A percentile compares a stretch with the other conserved stretches of the same genome.
These are phyloP conservation scores for Pissodes strobi DNA, from an alignment of 1,140 invertebrate genomes.

Conservation along the genomic window DNA sequence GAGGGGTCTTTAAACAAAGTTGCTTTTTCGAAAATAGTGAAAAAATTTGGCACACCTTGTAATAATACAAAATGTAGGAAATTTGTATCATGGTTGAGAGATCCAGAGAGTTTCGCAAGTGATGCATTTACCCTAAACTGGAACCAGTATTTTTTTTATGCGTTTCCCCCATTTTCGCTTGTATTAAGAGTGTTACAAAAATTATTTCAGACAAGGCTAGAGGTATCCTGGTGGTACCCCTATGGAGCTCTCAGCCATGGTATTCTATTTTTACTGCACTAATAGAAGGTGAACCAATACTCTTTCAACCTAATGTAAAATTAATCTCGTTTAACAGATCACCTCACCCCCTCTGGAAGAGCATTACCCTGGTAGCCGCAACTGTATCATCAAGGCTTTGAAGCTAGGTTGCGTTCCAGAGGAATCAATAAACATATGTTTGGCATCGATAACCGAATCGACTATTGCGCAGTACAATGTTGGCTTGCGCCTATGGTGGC, in stretches of 20 bases:
- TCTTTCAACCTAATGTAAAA: not conserved
- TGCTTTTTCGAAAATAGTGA: not conserved
- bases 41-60: not conserved
- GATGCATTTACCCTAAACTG: slow-evolving; percentile 47
- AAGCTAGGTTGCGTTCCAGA: not conserved
- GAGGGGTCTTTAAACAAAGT: not conserved
- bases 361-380: not conserved
- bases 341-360: not conserved
- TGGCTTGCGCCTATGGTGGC: not conserved
- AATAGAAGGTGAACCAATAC: not conserved
- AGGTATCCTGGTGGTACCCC: not conserved
- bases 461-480: not conserved
- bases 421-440: not conserved
- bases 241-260: not conserved
- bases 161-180: slow-evolving; percentile 42
- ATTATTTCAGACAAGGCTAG: not conserved
- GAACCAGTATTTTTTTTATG: slow-evolving; percentile 39
- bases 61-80: slow-evolving; percentile 33
- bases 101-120: slow-evolving; percentile 32
- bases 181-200: slow-evolving; percentile 24
- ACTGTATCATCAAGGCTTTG: not conserved
- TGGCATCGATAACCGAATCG: not conserved
- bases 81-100: slow-evolving; percentile 43
- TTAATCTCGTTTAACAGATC: not conserved
- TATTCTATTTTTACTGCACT: not conserved